Percentiles rank a stretch among this genome's conserved stretches.
These are phyloP conservation scores for Cistogaster globosa DNA, from an alignment of 2,888 invertebrate species.

Conservation along the genomic window DNA sequence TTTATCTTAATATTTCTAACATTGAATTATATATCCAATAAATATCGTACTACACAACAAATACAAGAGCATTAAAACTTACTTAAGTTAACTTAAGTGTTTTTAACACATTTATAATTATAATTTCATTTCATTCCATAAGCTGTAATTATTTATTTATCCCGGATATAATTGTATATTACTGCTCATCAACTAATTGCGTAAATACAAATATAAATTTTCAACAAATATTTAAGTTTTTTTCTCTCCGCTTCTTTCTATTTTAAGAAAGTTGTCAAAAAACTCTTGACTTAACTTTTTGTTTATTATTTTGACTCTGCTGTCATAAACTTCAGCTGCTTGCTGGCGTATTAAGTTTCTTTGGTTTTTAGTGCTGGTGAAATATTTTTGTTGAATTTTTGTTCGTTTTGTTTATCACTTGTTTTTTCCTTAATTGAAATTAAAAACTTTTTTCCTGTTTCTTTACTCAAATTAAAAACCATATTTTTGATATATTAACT, in stretches of 20 bases:
- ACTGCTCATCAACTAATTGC: constrained; percentile 1
- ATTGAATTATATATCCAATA: too few species aligned
- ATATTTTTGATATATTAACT: constrained; percentile 60
- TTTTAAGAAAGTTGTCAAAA: constrained; percentile 4
- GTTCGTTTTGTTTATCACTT: constrained; percentile 45
- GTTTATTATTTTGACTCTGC: constrained; percentile 41
- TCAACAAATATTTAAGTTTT: constrained; percentile 51
- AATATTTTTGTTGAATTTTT: constrained; percentile 32
- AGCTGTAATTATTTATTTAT: constrained; percentile 33
- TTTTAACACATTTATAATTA: neutral
- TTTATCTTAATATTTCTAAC: too few species aligned
- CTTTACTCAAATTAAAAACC: constrained; percentile 33
- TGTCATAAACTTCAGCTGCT: constrained; percentile 57
- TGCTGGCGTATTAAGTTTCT: constrained; percentile 59
- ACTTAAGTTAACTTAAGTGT: neutral
- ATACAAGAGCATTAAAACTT: too few species aligned
- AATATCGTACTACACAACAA: too few species aligned
- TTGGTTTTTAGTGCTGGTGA: constrained; percentile 29
- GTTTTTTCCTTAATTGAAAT: constrained; percentile 22
- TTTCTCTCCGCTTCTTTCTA: neutral
- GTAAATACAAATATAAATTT: constrained; percentile 40
- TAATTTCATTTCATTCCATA: neutral
- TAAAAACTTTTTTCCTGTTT: constrained; percentile 22
- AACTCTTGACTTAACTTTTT: neutral
- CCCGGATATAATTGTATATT: constrained; percentile 41